A percentile compares a stretch with the other conserved stretches of the same genome.
Conservation (phyloP, 2,113 vertebrate genomes). For the Chionomys nivalis region DNA sequence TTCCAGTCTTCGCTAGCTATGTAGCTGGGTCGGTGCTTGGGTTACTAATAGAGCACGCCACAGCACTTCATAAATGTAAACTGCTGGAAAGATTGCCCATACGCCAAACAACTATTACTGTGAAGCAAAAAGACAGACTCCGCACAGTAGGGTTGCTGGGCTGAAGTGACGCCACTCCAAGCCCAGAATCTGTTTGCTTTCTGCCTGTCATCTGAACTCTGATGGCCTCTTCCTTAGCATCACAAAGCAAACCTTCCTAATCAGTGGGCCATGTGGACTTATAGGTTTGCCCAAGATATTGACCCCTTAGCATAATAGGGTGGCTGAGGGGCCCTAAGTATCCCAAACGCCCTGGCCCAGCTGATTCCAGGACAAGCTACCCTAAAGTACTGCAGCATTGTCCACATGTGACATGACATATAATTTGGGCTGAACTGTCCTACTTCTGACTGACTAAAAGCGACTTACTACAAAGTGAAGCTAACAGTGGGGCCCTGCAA, state of each 20-base stretch:
- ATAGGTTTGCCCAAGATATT: neutral
- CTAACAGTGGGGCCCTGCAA: neutral
- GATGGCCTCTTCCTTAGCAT: neutral
- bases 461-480: neutral
- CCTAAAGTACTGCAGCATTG: neutral
- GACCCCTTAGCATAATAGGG: neutral
- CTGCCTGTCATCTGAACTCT: neutral
- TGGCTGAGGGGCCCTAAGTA: neutral
- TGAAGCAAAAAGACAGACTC: neutral
- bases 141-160: too few relatives aligned
- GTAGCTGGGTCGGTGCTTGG: neutral
- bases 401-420: neutral
- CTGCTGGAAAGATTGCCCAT: neutral
- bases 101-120: neutral
- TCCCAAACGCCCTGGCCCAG: neutral
- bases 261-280: neutral
- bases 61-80: slow-evolving; percentile 6
- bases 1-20: neutral
- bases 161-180: neutral
- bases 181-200: neutral
- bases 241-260: neutral
- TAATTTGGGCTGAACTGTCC: neutral
- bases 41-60: neutral
- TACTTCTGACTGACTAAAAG: neutral
- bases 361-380: neutral